Evolutionary conservation across 92 coral and sea anemone genomes (phyloP).

Genomic region (Phenganax stokvisi): DNA sequence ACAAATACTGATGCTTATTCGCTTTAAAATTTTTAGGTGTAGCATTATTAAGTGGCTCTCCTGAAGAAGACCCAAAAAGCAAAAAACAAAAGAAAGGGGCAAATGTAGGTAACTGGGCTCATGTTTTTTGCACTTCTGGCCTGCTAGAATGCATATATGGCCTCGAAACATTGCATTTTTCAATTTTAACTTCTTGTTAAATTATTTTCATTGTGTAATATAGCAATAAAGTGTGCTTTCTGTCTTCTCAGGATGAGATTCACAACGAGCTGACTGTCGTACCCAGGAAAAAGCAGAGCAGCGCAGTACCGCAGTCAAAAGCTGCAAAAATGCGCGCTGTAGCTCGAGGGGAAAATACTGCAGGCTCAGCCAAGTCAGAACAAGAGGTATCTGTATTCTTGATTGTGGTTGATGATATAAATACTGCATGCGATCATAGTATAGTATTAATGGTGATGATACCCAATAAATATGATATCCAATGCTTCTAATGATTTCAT

Average conservation of each 20-base stretch:
- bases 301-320: constrained; percentile 69
- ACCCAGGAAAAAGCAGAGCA: constrained; percentile 52
- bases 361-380: constrained; percentile 57
- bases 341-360: constrained; percentile 90
- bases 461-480: neutral
- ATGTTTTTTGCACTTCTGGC: neutral
- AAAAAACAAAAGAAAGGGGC: constrained; percentile 59
- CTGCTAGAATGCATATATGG: too few species aligned
- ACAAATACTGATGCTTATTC: neutral
- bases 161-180: too few species aligned
- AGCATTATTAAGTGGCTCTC: constrained; percentile 82
- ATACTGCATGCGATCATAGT: too few species aligned
- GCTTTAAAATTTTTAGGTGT: constrained; percentile 57
- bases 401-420: too few species aligned
- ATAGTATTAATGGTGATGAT: too few species aligned
- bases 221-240: neutral
- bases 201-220: neutral
- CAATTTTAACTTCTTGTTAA: too few species aligned
- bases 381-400: constrained; percentile 50
- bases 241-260: constrained; percentile 50
- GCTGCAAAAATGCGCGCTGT: constrained; percentile 99
- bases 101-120: constrained; percentile 9
- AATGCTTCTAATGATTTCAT: neutral
- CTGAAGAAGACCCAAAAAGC: constrained; percentile 60
- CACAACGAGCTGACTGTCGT: constrained; percentile 63